Conservation (phyloP, 2,797 vertebrate genomes). For the Prionace glauca region DNA sequence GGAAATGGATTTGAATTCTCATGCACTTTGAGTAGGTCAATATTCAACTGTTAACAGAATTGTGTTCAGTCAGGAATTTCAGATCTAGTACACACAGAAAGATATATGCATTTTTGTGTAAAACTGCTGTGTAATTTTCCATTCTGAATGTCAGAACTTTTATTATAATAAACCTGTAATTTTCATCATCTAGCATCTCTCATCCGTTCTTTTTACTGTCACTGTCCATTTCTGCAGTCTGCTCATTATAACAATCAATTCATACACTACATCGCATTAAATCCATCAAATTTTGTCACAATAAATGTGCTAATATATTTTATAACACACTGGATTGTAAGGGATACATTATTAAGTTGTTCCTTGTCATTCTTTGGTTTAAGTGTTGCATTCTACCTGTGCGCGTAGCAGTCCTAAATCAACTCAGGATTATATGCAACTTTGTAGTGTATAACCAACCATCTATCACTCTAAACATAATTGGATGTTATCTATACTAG, state of each 20-base stretch:
- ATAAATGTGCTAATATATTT: slow-evolving; percentile 26
- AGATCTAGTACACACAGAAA: neutral
- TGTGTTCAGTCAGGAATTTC: neutral
- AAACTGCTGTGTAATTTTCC: neutral
- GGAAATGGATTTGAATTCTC: neutral
- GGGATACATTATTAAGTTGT: slow-evolving; percentile 16
- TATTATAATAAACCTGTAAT: slow-evolving; percentile 32
- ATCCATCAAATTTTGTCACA: slow-evolving; percentile 34
- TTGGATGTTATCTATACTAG: neutral
- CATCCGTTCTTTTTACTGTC: slow-evolving; percentile 26
- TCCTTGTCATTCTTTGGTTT: slow-evolving; percentile 23
- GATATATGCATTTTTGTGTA: neutral
- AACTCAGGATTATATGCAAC: neutral
- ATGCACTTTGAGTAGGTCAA: neutral
- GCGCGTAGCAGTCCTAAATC: neutral
- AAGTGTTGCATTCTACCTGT: neutral
- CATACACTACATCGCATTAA: slow-evolving; percentile 23
- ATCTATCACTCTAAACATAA: neutral
- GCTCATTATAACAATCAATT: slow-evolving; percentile 32
- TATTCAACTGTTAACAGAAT: neutral
- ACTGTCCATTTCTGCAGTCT: slow-evolving; percentile 27
- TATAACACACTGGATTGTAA: slow-evolving; percentile 26
- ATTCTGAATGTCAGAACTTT: slow-evolving; percentile 32
- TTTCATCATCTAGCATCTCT: slow-evolving; percentile 3
- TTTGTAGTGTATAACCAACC: slow-evolving; percentile 4